phyloP scores from a whole-genome alignment of 2,797 vertebrate genomes.

The Tokudaia tokunoshimensis region DNA sequence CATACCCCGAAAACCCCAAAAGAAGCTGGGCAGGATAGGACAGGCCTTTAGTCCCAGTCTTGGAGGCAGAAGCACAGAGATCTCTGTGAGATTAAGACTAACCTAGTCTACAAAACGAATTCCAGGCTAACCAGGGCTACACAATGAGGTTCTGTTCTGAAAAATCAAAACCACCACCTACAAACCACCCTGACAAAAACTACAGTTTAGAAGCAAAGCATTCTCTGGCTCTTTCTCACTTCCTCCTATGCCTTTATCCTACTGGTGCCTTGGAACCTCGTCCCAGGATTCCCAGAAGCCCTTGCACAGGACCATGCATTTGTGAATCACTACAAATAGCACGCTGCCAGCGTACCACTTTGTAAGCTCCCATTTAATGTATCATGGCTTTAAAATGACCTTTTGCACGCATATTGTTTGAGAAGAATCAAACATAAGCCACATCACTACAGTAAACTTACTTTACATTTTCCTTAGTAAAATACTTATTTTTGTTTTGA shows the following conservation, averaged over 20 bases:
- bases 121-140: neutral
- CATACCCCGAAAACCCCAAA: neutral
- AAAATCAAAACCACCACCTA: neutral
- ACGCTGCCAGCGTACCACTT: fast-evolving
- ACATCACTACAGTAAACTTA: neutral
- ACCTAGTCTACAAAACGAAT: neutral
- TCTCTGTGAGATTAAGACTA: neutral
- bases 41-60: neutral
- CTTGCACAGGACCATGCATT: neutral
- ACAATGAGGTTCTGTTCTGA: neutral
- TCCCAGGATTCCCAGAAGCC: neutral
- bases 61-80: neutral
- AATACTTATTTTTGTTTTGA: neutral
- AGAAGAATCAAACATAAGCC: neutral
- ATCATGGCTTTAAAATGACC: neutral
- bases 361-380: neutral
- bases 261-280: fast-evolving
- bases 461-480: neutral
- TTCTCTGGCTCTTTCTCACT: neutral
- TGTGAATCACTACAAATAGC: neutral
- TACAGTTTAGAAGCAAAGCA: neutral
- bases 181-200: neutral
- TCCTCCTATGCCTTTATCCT: neutral
- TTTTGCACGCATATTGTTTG: neutral
- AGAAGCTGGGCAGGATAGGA: too few species aligned